Conservation (phyloP, 1,140 invertebrate genomes). For the Cotesia chilonis region DNA sequence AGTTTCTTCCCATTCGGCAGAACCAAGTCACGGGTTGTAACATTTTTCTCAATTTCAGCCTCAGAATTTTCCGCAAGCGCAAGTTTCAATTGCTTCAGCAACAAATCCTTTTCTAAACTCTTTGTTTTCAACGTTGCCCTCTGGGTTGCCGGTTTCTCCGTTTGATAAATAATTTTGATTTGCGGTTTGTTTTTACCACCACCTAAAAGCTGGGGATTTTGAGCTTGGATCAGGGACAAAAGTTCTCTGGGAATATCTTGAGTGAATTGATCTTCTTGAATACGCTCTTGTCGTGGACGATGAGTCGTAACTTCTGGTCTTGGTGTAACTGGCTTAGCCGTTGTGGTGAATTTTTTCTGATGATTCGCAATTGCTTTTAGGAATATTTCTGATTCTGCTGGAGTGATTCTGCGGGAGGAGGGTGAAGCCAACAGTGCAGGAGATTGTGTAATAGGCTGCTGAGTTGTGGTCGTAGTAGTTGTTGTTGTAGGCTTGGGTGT, state of each 20-base stretch:
- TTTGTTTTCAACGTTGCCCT: constrained; percentile 27
- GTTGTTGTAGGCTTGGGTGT: constrained; percentile 44
- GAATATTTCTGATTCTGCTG: constrained; percentile 60
- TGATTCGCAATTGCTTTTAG: constrained; percentile 62
- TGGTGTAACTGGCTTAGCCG: constrained; percentile 40
- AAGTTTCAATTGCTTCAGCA: constrained; percentile 76
- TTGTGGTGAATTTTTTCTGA: constrained; percentile 59
- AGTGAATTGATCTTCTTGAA: constrained; percentile 34
- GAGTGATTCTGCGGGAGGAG: constrained; percentile 55
- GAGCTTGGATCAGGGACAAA: constrained; percentile 54
- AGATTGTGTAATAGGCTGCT: constrained; percentile 34
- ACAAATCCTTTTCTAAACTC: constrained; percentile 65
- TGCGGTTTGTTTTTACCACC: constrained; percentile 53
- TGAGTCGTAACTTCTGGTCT: constrained; percentile 29
- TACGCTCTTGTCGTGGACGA: constrained; percentile 37
- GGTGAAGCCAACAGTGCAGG: constrained; percentile 52
- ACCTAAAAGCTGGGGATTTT: constrained; percentile 48
- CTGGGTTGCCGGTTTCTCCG: constrained; percentile 48
- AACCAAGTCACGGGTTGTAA: constrained; percentile 76
- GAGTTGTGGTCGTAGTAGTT: constrained; percentile 48
- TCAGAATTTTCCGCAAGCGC: constrained; percentile 74
- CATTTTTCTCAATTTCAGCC: constrained; percentile 72
- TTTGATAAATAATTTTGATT: constrained; percentile 60
- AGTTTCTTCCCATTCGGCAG: constrained; percentile 78
- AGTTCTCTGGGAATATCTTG: constrained; percentile 52